Conservation (phyloP, 1,140 invertebrate species). For the Charaxes varanes region DNA sequence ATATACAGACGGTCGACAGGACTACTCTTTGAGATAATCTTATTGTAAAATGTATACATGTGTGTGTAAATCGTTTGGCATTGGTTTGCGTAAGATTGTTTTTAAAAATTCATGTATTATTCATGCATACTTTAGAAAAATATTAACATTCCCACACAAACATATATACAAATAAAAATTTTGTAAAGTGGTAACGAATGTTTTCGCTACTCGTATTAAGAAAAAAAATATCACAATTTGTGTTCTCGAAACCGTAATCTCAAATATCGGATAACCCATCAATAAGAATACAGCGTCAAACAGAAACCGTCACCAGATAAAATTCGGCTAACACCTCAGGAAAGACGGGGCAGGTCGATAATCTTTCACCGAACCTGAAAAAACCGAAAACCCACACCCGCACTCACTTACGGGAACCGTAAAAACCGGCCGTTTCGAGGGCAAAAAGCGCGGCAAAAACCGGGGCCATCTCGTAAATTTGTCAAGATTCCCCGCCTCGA, state of each 20-base stretch:
- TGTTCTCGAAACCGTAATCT: constrained; percentile 7
- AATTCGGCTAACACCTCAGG: constrained; percentile 39
- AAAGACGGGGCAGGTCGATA: constrained; percentile 41
- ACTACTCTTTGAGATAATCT: too few species aligned
- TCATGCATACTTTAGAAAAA: too few species aligned
- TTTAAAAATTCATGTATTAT: too few species aligned
- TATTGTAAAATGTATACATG: too few species aligned
- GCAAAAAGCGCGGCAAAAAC: constrained; percentile 43
- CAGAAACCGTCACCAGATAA: constrained; percentile 32
- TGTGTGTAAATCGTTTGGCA: too few species aligned
- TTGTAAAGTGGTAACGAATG: too few species aligned
- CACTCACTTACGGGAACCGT: constrained; percentile 38
- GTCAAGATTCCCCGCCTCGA: constrained; percentile 38
- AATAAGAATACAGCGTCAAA: constrained; percentile 17
- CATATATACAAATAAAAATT: too few species aligned
- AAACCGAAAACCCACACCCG: constrained; percentile 24
- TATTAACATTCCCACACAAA: too few species aligned
- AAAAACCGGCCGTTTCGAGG: constrained; percentile 22
- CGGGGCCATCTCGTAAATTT: constrained; percentile 46
- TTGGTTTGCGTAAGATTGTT: too few species aligned
- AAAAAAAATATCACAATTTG: too few species aligned
- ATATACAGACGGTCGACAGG: too few species aligned
- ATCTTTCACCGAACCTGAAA: constrained; percentile 28
- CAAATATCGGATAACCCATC: constrained; percentile 17
- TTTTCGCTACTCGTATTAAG: too few species aligned